Evolutionary conservation across 2,888 invertebrate genomes (phyloP), one percentile per base, ranked within the genome.

Genomic region (Lathronympha strigana): DNA sequence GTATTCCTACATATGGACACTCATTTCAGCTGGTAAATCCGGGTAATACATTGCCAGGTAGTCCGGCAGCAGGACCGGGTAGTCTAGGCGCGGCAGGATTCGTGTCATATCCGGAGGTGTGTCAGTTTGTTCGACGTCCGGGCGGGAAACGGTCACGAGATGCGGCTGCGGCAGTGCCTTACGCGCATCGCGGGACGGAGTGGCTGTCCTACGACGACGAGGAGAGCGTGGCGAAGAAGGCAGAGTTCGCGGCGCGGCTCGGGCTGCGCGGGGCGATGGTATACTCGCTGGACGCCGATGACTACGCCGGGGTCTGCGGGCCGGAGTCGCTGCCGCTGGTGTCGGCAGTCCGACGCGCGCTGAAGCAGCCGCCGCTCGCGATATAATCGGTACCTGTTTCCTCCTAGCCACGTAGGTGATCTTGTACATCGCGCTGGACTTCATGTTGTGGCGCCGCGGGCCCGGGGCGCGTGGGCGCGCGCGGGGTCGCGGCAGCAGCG

Each of bases 1-100:
- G 98, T 0, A 92, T 98, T 74, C 98, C 98, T 4, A 96, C 97
- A 0, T 98, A 97, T 80, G 98, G 97, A 0, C 97, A 97, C 79
- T 94, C 95, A 3, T 97, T 94, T 76, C 93, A 90, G 43, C 87
- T 98, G 51, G 91, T 95, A 0, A 96, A 96, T 86, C 79, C 92
- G 0, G 80, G 92, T 11, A 96, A 96, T 80, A 93, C 94, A 63
- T 93, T 90, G 4, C 87, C 97, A 4, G 93, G 94, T 54, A 95
- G 96, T 13, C 97, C 97, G 0, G 94, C 96, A 0, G 89, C 90
- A 6, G 95, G 95, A 0, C 93, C 92, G 75, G 97, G 97, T 0
- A 81, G 90, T 28, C 85, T 95, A 4, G 97, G 97, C 4, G 76
- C 73, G n/a, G 76, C 84, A 43, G 97, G 97, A 9, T 97, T 96